These are phyloP conservation scores for Dromiciops gliroides DNA, from an alignment of 2,113 vertebrate species.

Conservation along the genomic window DNA sequence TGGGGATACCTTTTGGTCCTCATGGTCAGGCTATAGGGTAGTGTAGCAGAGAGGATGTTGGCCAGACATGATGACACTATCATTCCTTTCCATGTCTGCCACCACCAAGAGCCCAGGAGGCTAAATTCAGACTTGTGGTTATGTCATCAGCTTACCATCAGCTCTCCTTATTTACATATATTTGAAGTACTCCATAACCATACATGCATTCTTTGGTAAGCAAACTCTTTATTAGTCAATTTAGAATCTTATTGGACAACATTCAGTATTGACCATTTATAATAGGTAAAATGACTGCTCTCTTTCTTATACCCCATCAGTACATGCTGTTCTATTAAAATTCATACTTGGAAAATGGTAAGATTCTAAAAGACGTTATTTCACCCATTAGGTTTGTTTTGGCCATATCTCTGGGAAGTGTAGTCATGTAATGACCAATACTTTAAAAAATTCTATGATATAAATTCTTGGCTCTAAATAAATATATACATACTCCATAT, in stretches of 20 bases:
- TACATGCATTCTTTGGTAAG: not conserved
- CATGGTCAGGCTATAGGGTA: not conserved
- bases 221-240: not conserved
- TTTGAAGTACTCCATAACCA: not conserved
- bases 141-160: not conserved
- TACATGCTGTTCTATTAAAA: slow-evolving; percentile 5
- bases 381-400: slow-evolving; percentile 77
- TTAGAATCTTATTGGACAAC: not conserved
- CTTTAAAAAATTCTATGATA: slow-evolving; percentile 69
- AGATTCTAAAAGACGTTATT: slow-evolving; percentile 66
- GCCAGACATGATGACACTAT: not conserved
- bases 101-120: not conserved
- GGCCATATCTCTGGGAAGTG: slow-evolving; percentile 37
- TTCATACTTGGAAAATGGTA: slow-evolving; percentile 43
- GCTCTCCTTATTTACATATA: not conserved
- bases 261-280: not conserved
- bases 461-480: slow-evolving; percentile 73
- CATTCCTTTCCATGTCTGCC: not conserved
- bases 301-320: slow-evolving; percentile 47
- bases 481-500: slow-evolving; percentile 57
- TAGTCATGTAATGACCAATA: slow-evolving; percentile 64
- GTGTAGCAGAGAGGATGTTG: not conserved
- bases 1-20: not conserved
- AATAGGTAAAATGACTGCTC: not conserved
- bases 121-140: not conserved